Evolutionary conservation across 2,888 invertebrate species (phyloP), one percentile per base, ranked within the genome.

Genomic region (Scaptomyza reducta): DNA sequence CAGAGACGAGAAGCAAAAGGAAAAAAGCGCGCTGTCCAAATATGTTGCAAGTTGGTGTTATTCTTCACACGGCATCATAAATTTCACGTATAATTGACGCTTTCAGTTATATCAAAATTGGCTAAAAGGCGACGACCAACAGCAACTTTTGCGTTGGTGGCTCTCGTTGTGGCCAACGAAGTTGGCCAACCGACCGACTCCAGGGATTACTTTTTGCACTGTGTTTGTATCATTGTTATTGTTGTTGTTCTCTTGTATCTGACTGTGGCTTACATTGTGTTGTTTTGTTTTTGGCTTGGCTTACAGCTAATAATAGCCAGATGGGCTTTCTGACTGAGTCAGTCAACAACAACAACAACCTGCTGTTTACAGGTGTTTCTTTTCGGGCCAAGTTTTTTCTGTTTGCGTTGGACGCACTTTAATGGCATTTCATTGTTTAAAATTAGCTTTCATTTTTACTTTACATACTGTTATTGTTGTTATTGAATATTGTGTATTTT

Each of bases 41-140:
- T 85, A 88, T 87, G 86, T 86, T 88, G 88, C 85, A 85, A 86
- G 88, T 86, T 86, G 84, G 88, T 86, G 85, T 88, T 88, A 90
- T 90, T 89, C 89, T 81, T 90, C 90, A 89, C 89, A 90, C 87
- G 88, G 90, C 90, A 90, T 89, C 90, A 89, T 89, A 89, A 90
- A 89, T 89, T 89, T 90, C 90, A 88, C 90, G 89, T 90, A 90
- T 90, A 89, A 89, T 89, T 89, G 90, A 89, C 89, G 89, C 89
- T 89, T 89, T 90, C 90, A 89, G 89, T 83, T 89, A 90, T 87
- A 85, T 87, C 89, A 88, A 86, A 86, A 82, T 88, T 85, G 86
- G 88, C 84, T 88, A 88, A 81, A 86, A 71, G 78, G 70, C 73
- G 75, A 81, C 74, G 64, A 76, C 55, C 67, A 62, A 46, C 62